Evolutionary conservation across 2,113 vertebrate genomes (phyloP).

Genomic region (Petromus typicus): DNA sequence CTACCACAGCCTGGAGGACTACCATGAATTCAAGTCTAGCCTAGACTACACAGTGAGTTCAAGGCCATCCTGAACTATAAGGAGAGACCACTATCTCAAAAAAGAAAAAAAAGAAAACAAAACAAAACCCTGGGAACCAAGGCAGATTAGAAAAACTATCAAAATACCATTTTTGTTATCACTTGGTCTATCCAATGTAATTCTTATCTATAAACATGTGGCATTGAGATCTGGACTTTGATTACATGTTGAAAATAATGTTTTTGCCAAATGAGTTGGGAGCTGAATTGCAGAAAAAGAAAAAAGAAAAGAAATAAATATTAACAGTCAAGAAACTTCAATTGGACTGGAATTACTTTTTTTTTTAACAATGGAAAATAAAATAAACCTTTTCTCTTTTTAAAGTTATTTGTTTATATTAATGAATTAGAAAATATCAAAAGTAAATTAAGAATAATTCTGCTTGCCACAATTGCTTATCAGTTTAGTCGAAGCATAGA

Average conservation of each 20-base stretch:
- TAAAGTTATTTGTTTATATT: neutral
- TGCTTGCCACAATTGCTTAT: neutral
- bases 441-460: slow-evolving; percentile 18
- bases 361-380: slow-evolving; percentile 7
- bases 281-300: neutral
- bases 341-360: neutral
- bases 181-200: neutral
- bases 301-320: neutral
- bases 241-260: neutral
- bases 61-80: neutral
- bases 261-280: slow-evolving; percentile 36
- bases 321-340: slow-evolving; percentile 49
- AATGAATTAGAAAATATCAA: slow-evolving; percentile 42
- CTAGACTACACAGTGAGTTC: neutral
- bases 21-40: neutral
- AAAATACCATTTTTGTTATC: neutral
- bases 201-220: neutral
- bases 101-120: neutral
- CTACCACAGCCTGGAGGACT: neutral
- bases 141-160: neutral
- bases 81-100: neutral
- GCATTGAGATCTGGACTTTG: slow-evolving; percentile 31
- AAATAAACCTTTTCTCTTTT: slow-evolving; percentile 41
- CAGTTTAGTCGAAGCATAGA: neutral
- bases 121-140: neutral